Conservation (phyloP, 1,140 invertebrate genomes). For the Neodiprion lecontei region DNA sequence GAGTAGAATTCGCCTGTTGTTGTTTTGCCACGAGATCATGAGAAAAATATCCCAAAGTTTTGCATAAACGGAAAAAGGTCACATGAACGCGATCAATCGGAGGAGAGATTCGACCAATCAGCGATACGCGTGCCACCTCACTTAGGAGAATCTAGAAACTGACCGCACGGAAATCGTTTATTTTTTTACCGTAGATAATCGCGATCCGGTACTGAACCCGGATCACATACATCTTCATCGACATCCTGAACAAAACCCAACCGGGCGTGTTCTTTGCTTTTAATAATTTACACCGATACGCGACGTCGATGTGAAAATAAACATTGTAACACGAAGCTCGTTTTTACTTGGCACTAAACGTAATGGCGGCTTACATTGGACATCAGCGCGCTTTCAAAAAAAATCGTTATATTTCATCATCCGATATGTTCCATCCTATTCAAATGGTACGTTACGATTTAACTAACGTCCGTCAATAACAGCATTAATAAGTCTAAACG, state of each 20-base stretch:
- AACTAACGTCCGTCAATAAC: too few relatives aligned
- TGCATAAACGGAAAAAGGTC: constrained; percentile 47
- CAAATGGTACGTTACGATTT: background rate
- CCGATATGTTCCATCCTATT: background rate
- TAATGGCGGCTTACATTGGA: background rate
- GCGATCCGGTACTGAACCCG: background rate
- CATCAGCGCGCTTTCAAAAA: constrained; percentile 7
- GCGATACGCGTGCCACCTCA: constrained; percentile 25
- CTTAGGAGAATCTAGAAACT: constrained; percentile 22
- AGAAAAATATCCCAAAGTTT: constrained; percentile 43
- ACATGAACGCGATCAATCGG: constrained; percentile 49
- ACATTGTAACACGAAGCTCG: background rate
- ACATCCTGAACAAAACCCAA: background rate
- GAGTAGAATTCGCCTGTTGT: constrained; percentile 38
- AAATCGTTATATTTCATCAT: background rate
- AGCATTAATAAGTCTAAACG: too few relatives aligned
- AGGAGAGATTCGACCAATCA: constrained; percentile 34
- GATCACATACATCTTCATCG: background rate
- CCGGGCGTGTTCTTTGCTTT: background rate
- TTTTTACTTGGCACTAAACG: background rate
- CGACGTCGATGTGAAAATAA: background rate
- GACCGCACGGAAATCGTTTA: constrained; percentile 6
- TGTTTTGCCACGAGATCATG: constrained; percentile 47
- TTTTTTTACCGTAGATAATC: background rate
- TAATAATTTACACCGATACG: background rate